Evolutionary conservation across 2,888 invertebrate genomes (phyloP).

Genomic region (Xanthostigma xanthostigma): DNA sequence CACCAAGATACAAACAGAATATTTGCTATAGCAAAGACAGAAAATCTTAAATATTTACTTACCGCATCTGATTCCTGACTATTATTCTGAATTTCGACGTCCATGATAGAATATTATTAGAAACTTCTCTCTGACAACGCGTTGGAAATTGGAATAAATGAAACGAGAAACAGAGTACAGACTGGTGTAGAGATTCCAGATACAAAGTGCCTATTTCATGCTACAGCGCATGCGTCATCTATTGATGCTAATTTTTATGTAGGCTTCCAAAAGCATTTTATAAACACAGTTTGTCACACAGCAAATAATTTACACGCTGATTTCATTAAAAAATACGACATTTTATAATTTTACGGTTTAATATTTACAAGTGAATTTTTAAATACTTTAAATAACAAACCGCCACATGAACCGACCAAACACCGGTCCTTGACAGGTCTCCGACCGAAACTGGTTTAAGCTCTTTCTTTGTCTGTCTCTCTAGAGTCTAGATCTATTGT

Average conservation of each 20-base stretch:
- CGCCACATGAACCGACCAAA: too few species aligned
- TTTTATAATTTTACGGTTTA: not conserved
- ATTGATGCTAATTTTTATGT: conserved; percentile 7
- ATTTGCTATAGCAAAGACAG: too few species aligned
- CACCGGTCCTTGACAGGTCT: not conserved
- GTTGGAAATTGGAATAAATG: conserved; percentile 6
- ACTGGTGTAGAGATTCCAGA: conserved; percentile 10
- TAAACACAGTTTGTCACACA: not conserved
- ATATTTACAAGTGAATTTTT: not conserved
- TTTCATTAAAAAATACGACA: not conserved
- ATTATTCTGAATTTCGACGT: conserved; percentile 45
- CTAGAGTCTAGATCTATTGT: too few species aligned
- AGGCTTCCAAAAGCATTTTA: not conserved
- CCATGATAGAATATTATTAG: conserved; percentile 36
- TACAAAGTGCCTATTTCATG: conserved; percentile 42
- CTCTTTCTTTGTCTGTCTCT: not conserved
- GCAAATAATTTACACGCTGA: not conserved
- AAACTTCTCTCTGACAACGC: too few species aligned
- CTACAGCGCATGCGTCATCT: conserved; percentile 42
- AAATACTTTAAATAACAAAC: not conserved
- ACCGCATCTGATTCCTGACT: conserved; percentile 42
- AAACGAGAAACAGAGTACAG: not conserved
- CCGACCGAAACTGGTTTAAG: not conserved
- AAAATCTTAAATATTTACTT: conserved; percentile 29
- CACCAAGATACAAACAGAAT: too few species aligned